Evolutionary conservation across 2,113 vertebrate species (phyloP).

Genomic region (Pelecanus crispus): DNA sequence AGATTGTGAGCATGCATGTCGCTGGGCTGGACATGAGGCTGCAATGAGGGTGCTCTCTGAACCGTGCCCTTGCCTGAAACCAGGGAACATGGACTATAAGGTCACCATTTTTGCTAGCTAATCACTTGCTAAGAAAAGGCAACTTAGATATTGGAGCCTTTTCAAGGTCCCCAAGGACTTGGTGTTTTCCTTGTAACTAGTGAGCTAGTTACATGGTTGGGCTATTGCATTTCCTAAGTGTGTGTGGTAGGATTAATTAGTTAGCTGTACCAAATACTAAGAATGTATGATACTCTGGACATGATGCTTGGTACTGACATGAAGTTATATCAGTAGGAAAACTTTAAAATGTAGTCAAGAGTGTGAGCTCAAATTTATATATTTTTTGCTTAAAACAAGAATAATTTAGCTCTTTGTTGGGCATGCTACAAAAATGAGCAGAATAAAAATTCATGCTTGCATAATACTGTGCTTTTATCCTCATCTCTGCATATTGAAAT

Average conservation of each 20-base stretch:
- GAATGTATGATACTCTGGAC: background rate
- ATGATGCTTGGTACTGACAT: background rate
- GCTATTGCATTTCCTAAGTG: background rate
- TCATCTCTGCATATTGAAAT: background rate
- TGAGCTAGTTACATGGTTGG: background rate
- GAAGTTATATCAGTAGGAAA: background rate
- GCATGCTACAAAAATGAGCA: background rate
- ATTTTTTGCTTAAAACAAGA: background rate
- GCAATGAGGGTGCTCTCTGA: background rate
- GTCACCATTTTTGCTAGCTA: background rate
- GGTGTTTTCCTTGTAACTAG: background rate
- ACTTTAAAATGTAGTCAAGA: background rate
- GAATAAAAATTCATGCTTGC: background rate
- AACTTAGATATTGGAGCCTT: background rate
- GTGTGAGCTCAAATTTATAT: background rate
- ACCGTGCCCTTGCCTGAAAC: background rate
- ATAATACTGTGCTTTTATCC: background rate
- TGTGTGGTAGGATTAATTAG: background rate
- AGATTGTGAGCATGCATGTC: fast-evolving
- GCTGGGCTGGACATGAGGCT: background rate
- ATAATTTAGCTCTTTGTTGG: background rate
- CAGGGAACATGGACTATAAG: background rate
- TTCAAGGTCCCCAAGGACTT: background rate
- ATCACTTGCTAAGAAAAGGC: background rate
- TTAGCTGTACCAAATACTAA: background rate